A percentile compares a stretch with the other conserved stretches of the same genome.
Conservation (phyloP, 1,140 invertebrate species). For the Frieseomelitta varia region DNA sequence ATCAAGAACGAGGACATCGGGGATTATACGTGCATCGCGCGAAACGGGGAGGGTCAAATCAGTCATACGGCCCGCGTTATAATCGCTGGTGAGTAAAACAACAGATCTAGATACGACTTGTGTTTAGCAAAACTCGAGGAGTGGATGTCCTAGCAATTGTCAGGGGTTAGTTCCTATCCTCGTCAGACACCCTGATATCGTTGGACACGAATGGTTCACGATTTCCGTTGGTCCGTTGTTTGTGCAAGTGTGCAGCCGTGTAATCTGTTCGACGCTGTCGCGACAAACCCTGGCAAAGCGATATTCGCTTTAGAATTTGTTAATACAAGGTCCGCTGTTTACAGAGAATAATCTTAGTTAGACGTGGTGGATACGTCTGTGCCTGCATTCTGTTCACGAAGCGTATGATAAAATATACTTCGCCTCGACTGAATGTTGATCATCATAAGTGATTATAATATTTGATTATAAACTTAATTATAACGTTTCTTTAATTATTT, state of each 20-base stretch:
- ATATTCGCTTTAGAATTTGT: background rate
- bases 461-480: no score
- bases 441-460: no score
- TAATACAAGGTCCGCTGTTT: no score
- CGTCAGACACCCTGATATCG: background rate
- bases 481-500: no score
- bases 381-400: no score
- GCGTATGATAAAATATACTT: no score
- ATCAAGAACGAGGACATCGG: conserved; percentile 96
- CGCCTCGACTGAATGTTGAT: no score
- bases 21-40: conserved; percentile 96
- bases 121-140: background rate
- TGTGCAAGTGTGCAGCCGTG: background rate
- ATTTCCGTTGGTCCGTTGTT: background rate
- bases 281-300: background rate
- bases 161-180: background rate
- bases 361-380: no score
- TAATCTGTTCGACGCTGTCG: background rate
- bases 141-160: background rate
- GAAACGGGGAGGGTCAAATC: conserved; percentile 96
- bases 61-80: conserved; percentile 96
- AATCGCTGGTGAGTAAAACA: conserved; percentile 90
- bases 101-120: background rate
- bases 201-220: background rate
- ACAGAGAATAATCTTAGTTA: no score